phyloP scores from a whole-genome alignment of 2,113 vertebrate species.

The Nothocercus julius region DNA sequence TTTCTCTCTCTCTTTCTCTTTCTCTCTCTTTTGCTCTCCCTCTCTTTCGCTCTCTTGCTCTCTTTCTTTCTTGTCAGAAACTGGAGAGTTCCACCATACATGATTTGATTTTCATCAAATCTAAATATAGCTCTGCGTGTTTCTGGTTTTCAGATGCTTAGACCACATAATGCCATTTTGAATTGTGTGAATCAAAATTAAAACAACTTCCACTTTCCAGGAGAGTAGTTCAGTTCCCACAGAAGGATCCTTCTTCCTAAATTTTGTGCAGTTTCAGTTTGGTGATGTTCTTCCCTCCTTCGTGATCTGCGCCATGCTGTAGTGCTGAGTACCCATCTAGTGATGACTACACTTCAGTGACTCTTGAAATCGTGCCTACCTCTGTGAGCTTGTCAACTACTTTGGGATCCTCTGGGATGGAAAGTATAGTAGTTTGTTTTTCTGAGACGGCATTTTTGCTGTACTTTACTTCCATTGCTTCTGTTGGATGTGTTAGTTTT shows the following conservation, averaged over 20 bases:
- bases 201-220: neutral
- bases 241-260: neutral
- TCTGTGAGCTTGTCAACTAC: neutral
- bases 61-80: neutral
- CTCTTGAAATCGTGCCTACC: neutral
- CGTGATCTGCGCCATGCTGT: fast-evolving
- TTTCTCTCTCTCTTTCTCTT: neutral
- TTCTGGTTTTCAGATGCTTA: neutral
- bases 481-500: neutral
- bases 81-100: neutral
- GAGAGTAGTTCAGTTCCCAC: neutral
- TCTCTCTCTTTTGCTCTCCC: neutral
- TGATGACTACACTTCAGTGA: neutral
- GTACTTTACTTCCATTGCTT: neutral
- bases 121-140: fast-evolving
- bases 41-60: neutral
- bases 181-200: neutral
- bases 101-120: neutral
- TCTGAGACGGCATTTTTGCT: neutral
- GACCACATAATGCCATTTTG: neutral
- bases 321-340: neutral
- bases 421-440: neutral
- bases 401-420: neutral
- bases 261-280: neutral
- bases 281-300: neutral